A percentile compares a stretch with the other conserved stretches of the same genome.
These are phyloP conservation scores for Haliclystus octoradiatus DNA, from an alignment of 30 jellyfish, hydroid and myxozoan species.

Conservation along the genomic window DNA sequence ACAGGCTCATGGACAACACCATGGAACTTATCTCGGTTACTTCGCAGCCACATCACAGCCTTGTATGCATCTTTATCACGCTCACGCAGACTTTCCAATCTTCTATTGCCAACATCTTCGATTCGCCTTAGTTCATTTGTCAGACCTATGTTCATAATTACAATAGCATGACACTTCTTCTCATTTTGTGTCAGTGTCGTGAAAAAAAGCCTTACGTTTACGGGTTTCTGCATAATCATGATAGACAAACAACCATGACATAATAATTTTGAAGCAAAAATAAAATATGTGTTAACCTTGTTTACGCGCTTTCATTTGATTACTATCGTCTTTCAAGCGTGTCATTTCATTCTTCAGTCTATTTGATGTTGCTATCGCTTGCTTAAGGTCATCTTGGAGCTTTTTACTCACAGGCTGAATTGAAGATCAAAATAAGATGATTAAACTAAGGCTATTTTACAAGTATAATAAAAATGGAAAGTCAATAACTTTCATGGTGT, in stretches of 20 bases:
- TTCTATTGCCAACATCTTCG: slow-evolving; percentile 52
- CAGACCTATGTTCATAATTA: too few species aligned
- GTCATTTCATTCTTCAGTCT: neutral
- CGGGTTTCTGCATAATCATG: too few species aligned
- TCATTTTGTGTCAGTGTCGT: too few species aligned
- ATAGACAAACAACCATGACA: too few species aligned
- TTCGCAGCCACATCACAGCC: slow-evolving; percentile 83
- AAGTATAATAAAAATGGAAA: neutral
- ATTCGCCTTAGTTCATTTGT: slow-evolving; percentile 29
- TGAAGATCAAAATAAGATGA: neutral
- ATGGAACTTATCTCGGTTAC: slow-evolving; percentile 41
- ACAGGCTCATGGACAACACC: slow-evolving; percentile 83
- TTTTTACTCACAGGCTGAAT: neutral
- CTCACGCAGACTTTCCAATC: slow-evolving; percentile 56
- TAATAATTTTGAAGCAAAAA: too few species aligned
- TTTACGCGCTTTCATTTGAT: slow-evolving; percentile 33
- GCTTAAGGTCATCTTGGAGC: neutral
- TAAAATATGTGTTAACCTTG: too few species aligned
- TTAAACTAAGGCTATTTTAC: too few species aligned
- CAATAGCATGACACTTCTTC: too few species aligned
- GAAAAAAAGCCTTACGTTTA: too few species aligned
- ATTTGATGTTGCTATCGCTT: neutral
- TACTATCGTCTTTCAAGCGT: slow-evolving; percentile 48
- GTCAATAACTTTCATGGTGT: neutral
- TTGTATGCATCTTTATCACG: slow-evolving; percentile 54